Evolutionary conservation across 2,888 invertebrate genomes (phyloP), one percentile per base, ranked within the genome.

Genomic region (Acrobasis repandana): DNA sequence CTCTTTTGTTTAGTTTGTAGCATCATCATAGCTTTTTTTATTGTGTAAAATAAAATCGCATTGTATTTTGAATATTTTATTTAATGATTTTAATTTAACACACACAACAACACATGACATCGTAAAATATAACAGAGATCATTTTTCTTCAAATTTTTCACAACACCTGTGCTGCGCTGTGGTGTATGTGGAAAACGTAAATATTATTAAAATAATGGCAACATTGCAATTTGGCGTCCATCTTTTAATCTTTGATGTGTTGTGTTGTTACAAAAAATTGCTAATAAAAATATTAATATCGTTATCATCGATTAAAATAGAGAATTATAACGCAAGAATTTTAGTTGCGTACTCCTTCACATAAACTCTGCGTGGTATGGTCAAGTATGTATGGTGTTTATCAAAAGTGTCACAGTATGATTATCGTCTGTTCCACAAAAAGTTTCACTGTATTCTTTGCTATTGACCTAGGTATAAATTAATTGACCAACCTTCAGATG

Each of bases 221-320:
- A 89, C 86, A 86, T 81, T 73, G 81, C 78, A 82, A 87, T 87
- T 88, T 88, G 83, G 91, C 92, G 91, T 92, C 92, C 92, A 92
- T 92, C 91, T 91, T 60, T 91, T 89, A 83, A 82, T 86, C 83
- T 83, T 87, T 88, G 87, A 85, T 90, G 89, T 90, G 86, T 89
- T 90, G 87, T 90, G 86, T 88, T 89, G 85, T 87, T 86, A 80
- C 79, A 71, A 75, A 79, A 84, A 86, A 85, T 82, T 83, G 73
- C 76, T 77, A n/a, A 76, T 71, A 82, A 79, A 80, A 77, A 75
- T 76, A 77, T 69, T 77, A 67, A 64, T 68, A 66, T 61, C 63
- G 63, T 64, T 58, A 65, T 56, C 56, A 61, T 54, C 47, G 28
- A 61, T 50, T 61, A 54, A 38, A 61, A 63, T 56, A 63, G 47